Evolutionary conservation across 2,113 vertebrate species (phyloP).

Genomic region (Ammodytes marinus): DNA sequence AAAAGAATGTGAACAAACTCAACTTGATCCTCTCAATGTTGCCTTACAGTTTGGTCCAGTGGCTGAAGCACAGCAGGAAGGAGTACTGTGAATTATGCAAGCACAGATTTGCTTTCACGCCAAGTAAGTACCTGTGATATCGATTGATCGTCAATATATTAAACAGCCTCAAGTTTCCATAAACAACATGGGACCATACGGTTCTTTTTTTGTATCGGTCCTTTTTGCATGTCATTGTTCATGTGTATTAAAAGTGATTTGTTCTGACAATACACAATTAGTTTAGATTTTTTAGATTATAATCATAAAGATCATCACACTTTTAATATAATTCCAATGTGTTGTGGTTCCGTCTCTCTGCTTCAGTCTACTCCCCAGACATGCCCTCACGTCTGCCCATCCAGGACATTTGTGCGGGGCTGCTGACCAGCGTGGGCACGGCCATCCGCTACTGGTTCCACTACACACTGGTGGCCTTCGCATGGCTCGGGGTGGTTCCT

Average conservation of each 20-base stretch:
- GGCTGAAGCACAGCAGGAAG: slow-evolving; percentile 99
- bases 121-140: slow-evolving; percentile 91
- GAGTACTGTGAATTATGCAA: slow-evolving; percentile 99
- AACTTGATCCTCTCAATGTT: slow-evolving; percentile 32
- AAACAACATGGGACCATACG: background rate
- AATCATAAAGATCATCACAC: background rate
- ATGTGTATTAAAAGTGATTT: background rate
- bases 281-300: background rate
- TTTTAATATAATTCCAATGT: background rate
- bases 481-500: slow-evolving; percentile 99
- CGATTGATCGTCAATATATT: slow-evolving; percentile 6
- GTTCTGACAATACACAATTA: background rate
- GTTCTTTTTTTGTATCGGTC: background rate
- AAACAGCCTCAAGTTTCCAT: background rate
- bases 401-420: slow-evolving; percentile 98
- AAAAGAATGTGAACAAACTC: background rate
- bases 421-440: slow-evolving; percentile 98
- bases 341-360: background rate
- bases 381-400: slow-evolving; percentile 99
- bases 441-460: slow-evolving; percentile 99
- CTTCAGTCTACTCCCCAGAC: slow-evolving; percentile 98
- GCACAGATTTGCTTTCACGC: slow-evolving; percentile 99
- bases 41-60: slow-evolving; percentile 96
- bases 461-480: slow-evolving; percentile 99
- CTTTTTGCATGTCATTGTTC: background rate